phyloP scores from a whole-genome alignment of 1,140 invertebrate genomes.

The Diachasmimorpha longicaudata region DNA sequence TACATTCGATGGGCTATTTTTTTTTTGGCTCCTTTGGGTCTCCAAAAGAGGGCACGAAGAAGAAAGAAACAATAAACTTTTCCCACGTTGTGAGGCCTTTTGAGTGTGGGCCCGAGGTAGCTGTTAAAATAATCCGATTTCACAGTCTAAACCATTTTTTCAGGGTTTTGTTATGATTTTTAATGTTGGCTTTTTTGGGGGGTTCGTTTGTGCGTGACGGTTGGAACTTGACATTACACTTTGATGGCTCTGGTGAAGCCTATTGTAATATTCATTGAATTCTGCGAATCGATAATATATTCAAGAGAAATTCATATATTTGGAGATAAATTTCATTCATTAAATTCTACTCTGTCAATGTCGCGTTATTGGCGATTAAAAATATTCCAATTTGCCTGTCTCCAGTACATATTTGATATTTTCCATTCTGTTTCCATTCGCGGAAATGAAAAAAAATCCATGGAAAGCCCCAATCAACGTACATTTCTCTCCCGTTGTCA shows the following conservation, averaged over 20 bases:
- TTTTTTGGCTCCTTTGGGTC: too few species aligned
- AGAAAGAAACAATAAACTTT: conserved; percentile 37
- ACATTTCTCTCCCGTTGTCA: too few species aligned
- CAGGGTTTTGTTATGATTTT: background rate
- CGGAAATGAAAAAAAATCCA: too few species aligned
- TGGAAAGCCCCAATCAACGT: too few species aligned
- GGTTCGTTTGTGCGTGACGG: background rate
- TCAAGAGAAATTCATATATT: background rate
- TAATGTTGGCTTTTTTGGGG: background rate
- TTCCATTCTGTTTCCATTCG: too few species aligned
- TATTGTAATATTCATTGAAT: background rate
- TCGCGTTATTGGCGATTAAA: too few species aligned
- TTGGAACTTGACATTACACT: background rate
- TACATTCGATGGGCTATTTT: background rate
- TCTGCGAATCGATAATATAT: background rate
- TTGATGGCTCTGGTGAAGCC: background rate
- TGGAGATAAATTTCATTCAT: too few species aligned
- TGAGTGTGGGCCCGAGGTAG: background rate
- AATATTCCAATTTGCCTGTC: too few species aligned
- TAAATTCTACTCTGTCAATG: too few species aligned
- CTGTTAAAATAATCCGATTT: background rate
- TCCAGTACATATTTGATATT: too few species aligned
- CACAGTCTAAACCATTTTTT: background rate
- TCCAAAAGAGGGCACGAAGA: background rate
- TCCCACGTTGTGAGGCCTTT: background rate